A percentile compares a stretch with the other conserved stretches of the same genome.
phyloP scores from a whole-genome alignment of 1,140 invertebrate species.

The Drosophila pseudoananassae region DNA sequence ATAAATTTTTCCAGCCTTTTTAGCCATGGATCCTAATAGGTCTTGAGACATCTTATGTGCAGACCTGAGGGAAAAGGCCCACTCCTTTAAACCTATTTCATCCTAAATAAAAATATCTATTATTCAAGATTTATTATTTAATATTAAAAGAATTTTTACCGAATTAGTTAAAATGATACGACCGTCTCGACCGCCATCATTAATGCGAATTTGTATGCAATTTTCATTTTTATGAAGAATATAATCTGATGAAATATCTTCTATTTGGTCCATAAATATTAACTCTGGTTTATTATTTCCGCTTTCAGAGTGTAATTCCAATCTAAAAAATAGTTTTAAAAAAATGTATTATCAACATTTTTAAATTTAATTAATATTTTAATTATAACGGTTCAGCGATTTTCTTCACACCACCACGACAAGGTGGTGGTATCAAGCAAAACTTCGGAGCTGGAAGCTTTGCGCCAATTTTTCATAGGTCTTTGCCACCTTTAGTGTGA shows the following conservation, averaged over 20 bases:
- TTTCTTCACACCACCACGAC: too few relatives aligned
- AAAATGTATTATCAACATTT: not conserved
- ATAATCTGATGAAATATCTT: slow-evolving; percentile 93
- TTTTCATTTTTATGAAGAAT: slow-evolving; percentile 96
- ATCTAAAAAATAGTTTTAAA: slow-evolving; percentile 68
- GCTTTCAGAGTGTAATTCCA: slow-evolving; percentile 97
- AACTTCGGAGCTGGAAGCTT: too few relatives aligned
- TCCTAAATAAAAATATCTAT: slow-evolving; percentile 87
- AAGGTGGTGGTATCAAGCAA: too few relatives aligned
- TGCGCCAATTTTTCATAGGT: too few relatives aligned
- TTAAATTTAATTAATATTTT: too few relatives aligned
- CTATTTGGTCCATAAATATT: slow-evolving; percentile 97
- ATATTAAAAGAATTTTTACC: slow-evolving; percentile 85
- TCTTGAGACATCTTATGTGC: slow-evolving; percentile 97
- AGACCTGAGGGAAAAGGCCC: slow-evolving; percentile 94
- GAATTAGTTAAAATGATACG: slow-evolving; percentile 97
- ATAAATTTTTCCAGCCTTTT: slow-evolving; percentile 98
- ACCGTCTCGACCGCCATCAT: slow-evolving; percentile 90
- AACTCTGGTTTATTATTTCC: slow-evolving; percentile 95
- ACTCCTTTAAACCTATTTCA: slow-evolving; percentile 97
- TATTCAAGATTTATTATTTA: not conserved
- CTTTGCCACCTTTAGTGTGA: too few relatives aligned
- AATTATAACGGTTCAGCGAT: too few relatives aligned
- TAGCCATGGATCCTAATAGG: slow-evolving; percentile 96
- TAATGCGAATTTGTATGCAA: slow-evolving; percentile 93